Base-by-base conservation (phyloP, 2,113 vertebrate genomes). In the Hemicordylus capensis region DNA sequence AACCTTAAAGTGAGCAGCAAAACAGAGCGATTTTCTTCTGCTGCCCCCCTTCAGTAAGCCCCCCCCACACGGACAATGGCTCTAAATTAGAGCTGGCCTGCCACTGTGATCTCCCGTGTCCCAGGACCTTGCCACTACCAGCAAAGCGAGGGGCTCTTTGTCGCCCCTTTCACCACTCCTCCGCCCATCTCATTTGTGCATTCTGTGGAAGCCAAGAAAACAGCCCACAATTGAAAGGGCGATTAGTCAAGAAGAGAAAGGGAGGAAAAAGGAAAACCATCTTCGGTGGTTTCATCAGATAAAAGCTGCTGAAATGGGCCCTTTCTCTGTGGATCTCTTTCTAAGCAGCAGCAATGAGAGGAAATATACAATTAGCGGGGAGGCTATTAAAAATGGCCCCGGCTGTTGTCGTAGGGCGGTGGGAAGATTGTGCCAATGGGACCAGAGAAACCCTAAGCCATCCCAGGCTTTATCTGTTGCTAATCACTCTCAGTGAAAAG, bases 271-370 rank as follows among this genome's bases (percentile, higher is more conserved):
- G 91, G 90, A 92, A 94, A 85, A 76, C 56, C 85, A 26, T 83
- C 90, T 24, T 89, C 85, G 76, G 93, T 89, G 87, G 54, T 0
- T 92, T 87, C 90, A 96, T 96, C 95, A 92, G 95, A 96, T 96
- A 93, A 95, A 93, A 84, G 42, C 90, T 92, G 94, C 90, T 95
- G 93, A 95, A 92, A 92, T 83, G 85, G 92, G 80, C 89, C 85
- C 94, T 89, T 87, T 78, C 46, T 74, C 83, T 42, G 42, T 37
- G 0, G 34, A 19, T 34, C 31, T 69, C 80, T 78, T 74, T 90
- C 89, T 28, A 48, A 89, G 83, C 24, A 73, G 84, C 22, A 83
- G 87, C 86, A 63, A 90, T 85, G 86, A 64, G 86, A 87, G 91
- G 87, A 90, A 92, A 84, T 3, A 85, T 88, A 91, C 89, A 84